Evolutionary conservation across 2,888 invertebrate species (phyloP), one percentile per base, ranked within the genome.

Genomic region (Thereva unica): DNA sequence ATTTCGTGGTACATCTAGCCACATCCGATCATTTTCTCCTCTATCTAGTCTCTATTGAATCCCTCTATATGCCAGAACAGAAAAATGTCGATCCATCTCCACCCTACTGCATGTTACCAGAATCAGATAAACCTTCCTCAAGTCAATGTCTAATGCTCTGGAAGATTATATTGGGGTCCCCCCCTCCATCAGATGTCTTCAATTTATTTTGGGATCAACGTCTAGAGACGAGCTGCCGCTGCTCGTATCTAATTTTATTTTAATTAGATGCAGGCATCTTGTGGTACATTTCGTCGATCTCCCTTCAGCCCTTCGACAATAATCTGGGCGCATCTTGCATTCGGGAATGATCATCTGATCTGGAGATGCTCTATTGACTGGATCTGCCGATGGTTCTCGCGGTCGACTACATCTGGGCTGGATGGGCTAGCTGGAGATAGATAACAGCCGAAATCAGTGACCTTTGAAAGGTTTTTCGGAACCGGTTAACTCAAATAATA

Each of bases 401-500:
- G 23, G 2, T 23, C 23, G 23, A 9, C 8, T 42, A 9, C 8
- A 9, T 42, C 42, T 7, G 3, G 42, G 3, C 7, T 42, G n/a
- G 7, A 42, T 42, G 4, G 42, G 6, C 10, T 12, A 45, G 42
- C 23, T 8, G 4, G 12, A 23, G 41, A 2, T 5, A 61, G 61
- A 61, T 50, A 61, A 40, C 10, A 40, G 34, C 41, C 61, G 23
- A 61, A 61, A 61, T 44, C 61, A 61, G 61, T 61, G 61, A 61
- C 61, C 61, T 50, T 41, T 23, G 9, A 35, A 61, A 61, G 61
- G 61, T 23, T 23, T 23, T 50, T 8, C 34, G 42, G 61, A 61
- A 61, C 61, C 61, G 61, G 61, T 61, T 61, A 12, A 40, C 23
- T 50, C 10, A 49, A 61, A 61, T 61, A 61, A 61, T 61, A 61